A percentile compares a stretch with the other conserved stretches of the same genome.
phyloP scores from a whole-genome alignment of 1,140 invertebrate genomes.

The Drosophila arizonae region DNA sequence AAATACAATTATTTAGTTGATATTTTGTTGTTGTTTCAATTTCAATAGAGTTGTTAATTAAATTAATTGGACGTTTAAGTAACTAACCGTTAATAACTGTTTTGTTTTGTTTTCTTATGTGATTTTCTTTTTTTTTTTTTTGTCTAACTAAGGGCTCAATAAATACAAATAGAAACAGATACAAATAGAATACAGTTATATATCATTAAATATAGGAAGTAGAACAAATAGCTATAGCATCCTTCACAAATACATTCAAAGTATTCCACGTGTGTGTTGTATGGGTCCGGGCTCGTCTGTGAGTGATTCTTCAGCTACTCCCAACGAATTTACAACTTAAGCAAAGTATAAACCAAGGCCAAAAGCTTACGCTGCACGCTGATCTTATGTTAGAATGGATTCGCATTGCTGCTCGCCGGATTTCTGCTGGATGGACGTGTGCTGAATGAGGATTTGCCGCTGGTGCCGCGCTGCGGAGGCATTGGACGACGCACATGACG shows the following conservation, averaged over 20 bases:
- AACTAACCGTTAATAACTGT: constrained; percentile 81
- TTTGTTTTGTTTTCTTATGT: constrained; percentile 14
- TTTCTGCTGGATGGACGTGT: constrained; percentile 80
- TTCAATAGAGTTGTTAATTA: constrained; percentile 58
- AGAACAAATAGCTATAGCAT: constrained; percentile 49
- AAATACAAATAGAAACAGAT: constrained; percentile 79
- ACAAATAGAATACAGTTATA: constrained; percentile 63
- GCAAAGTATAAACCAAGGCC: constrained; percentile 83
- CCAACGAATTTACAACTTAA: constrained; percentile 81
- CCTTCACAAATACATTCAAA: constrained; percentile 51
- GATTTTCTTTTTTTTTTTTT: constrained; percentile 32
- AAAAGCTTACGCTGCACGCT: constrained; percentile 83
- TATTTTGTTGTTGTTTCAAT: constrained; percentile 16
- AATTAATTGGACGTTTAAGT: constrained; percentile 82
- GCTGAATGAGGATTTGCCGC: constrained; percentile 80
- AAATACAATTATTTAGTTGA: constrained; percentile 62
- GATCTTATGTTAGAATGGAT: constrained; percentile 83
- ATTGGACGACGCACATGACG: constrained; percentile 84
- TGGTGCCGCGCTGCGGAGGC: constrained; percentile 76
- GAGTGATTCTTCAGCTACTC: background rate
- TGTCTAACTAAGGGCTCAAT: constrained; percentile 78
- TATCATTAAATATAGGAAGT: constrained; percentile 53
- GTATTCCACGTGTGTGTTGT: constrained; percentile 30
- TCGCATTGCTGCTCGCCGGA: constrained; percentile 76
- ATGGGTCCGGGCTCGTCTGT: background rate